Evolutionary conservation across 2,113 vertebrate genomes (phyloP).

Genomic region (Gymnorhina tibicen): DNA sequence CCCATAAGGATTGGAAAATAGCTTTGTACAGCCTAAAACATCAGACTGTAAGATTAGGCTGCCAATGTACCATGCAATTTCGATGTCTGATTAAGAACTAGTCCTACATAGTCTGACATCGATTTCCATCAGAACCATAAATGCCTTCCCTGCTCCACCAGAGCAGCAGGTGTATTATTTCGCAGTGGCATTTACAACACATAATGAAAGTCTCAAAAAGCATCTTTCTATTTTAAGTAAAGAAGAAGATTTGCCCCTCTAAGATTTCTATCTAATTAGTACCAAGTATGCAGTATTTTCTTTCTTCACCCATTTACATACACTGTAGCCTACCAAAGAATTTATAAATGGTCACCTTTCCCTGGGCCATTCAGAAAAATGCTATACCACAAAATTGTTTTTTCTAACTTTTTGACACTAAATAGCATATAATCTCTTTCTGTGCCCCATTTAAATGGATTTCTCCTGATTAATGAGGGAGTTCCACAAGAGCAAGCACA

Average conservation of each 20-base stretch:
- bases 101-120: not conserved
- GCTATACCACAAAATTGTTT: not conserved
- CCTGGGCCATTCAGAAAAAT: not conserved
- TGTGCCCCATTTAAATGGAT: not conserved
- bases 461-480: not conserved
- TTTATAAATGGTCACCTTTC: not conserved
- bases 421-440: not conserved
- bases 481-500: not conserved
- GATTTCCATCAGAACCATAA: not conserved
- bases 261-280: not conserved
- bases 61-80: accelerated
- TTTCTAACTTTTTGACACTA: not conserved
- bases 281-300: not conserved
- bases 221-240: not conserved
- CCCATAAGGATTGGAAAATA: not conserved
- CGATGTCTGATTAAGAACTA: not conserved
- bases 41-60: not conserved
- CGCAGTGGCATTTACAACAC: not conserved
- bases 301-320: not conserved
- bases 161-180: not conserved
- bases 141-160: not conserved
- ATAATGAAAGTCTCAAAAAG: not conserved
- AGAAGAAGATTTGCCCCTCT: not conserved
- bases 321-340: not conserved
- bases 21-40: not conserved